Evolutionary conservation across 1,140 invertebrate genomes (phyloP).

Genomic region (Anoplophora glabripennis): DNA sequence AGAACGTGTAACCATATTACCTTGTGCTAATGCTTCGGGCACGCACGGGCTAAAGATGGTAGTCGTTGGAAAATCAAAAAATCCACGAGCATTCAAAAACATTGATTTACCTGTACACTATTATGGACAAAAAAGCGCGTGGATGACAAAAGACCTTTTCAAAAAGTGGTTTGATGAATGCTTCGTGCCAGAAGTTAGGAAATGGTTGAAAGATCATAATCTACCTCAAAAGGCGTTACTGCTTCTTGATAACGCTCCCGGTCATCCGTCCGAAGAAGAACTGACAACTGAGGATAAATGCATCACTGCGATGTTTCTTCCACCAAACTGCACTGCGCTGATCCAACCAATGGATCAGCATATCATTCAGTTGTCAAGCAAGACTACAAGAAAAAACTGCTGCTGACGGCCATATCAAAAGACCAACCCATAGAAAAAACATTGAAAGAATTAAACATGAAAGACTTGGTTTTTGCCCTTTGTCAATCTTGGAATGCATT

Average conservation of each 20-base stretch:
- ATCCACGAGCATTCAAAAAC: constrained; percentile 44
- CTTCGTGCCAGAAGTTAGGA: constrained; percentile 44
- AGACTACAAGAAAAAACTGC: constrained; percentile 44
- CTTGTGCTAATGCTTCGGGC: constrained; percentile 41
- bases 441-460: constrained; percentile 34
- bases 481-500: constrained; percentile 41
- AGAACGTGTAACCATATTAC: constrained; percentile 45
- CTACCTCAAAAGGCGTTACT: constrained; percentile 46
- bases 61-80: constrained; percentile 47
- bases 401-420: constrained; percentile 40
- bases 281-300: constrained; percentile 38
- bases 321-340: constrained; percentile 47
- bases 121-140: constrained; percentile 38
- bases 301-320: constrained; percentile 38
- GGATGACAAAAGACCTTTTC: constrained; percentile 46
- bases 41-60: constrained; percentile 42
- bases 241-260: constrained; percentile 44
- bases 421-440: constrained; percentile 40
- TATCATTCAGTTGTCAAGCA: constrained; percentile 31
- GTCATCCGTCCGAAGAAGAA: constrained; percentile 18
- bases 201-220: constrained; percentile 43
- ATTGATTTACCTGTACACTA: constrained; percentile 26
- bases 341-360: constrained; percentile 51
- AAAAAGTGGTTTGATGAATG: constrained; percentile 44
- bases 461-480: constrained; percentile 30